Percentiles rank a stretch among this genome's conserved stretches.
phyloP scores from a whole-genome alignment of 2,797 vertebrate species.

The Tympanoctomys barrerae region DNA sequence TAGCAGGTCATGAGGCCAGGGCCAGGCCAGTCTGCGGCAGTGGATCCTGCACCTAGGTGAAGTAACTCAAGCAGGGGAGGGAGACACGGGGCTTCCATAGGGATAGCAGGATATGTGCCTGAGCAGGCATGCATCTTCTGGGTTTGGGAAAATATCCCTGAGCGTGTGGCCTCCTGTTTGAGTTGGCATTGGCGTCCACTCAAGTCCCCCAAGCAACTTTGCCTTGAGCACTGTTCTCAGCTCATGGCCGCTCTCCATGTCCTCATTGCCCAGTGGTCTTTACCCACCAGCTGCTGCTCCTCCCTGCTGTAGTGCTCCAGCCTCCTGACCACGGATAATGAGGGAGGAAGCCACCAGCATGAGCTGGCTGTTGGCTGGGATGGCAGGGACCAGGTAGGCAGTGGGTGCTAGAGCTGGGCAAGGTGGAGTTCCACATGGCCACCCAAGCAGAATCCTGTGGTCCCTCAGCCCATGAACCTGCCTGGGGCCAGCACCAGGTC shows the following conservation, averaged over 20 bases:
- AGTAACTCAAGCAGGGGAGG: background rate
- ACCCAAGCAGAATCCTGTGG: background rate
- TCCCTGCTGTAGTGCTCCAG: slow-evolving; percentile 84
- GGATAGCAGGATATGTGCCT: background rate
- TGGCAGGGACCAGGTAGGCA: slow-evolving; percentile 85
- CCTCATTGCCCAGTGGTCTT: slow-evolving; percentile 86
- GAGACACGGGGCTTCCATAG: background rate
- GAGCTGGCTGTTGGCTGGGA: slow-evolving; percentile 89
- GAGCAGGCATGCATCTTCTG: background rate
- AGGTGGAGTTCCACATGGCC: background rate
- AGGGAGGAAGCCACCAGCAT: slow-evolving; percentile 78
- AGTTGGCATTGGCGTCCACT: background rate
- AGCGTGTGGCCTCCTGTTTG: background rate
- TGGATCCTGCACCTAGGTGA: background rate
- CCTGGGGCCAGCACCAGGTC: background rate
- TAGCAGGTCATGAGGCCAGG: background rate
- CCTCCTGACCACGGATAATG: slow-evolving; percentile 87
- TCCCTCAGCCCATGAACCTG: accelerated
- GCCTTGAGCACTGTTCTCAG: background rate
- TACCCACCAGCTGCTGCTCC: slow-evolving; percentile 80
- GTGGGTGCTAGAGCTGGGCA: background rate
- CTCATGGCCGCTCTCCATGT: accelerated
- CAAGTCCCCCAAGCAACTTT: background rate
- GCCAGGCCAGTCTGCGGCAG: background rate
- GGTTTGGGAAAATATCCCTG: background rate